Evolutionary conservation across 2,113 vertebrate genomes (phyloP).

Genomic region (Trochalopteron elliotii): DNA sequence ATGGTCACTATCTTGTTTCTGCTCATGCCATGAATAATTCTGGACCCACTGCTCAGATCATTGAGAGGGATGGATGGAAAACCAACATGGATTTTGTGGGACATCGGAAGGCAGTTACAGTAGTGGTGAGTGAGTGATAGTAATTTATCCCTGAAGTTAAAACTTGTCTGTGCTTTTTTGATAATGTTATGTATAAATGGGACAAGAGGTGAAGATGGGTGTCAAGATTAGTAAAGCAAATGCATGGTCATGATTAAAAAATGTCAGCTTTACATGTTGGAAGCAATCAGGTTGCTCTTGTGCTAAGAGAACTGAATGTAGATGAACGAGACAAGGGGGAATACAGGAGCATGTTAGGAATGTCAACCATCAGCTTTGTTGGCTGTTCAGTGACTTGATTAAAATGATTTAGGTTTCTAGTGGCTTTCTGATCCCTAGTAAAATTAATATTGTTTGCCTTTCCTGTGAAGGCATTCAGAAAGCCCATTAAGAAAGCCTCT

Average conservation of each 20-base stretch:
- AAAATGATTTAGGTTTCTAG: not conserved
- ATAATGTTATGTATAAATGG: not conserved
- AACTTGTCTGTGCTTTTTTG: not conserved
- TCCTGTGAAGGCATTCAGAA: not conserved
- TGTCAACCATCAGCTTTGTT: not conserved
- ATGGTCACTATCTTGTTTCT: slow-evolving; percentile 97
- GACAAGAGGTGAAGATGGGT: not conserved
- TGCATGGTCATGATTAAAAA: not conserved
- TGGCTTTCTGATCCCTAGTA: not conserved
- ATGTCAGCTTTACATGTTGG: not conserved
- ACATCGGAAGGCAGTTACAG: slow-evolving; percentile 96
- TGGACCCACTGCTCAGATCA: slow-evolving; percentile 96
- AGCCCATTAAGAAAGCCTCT: not conserved
- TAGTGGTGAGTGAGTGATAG: slow-evolving; percentile 84
- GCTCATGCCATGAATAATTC: slow-evolving; percentile 99
- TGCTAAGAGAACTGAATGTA: not conserved
- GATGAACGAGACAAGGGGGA: not conserved
- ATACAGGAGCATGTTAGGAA: not conserved
- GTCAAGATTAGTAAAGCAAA: not conserved
- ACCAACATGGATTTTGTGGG: slow-evolving; percentile 99
- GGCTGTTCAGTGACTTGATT: not conserved
- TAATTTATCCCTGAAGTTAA: not conserved
- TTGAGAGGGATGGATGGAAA: slow-evolving; percentile 97
- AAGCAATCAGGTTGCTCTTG: not conserved
- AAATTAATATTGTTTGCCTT: not conserved